These are phyloP conservation scores for Pelecanoides urinatrix DNA, from an alignment of 2,113 vertebrate species.

Conservation along the genomic window DNA sequence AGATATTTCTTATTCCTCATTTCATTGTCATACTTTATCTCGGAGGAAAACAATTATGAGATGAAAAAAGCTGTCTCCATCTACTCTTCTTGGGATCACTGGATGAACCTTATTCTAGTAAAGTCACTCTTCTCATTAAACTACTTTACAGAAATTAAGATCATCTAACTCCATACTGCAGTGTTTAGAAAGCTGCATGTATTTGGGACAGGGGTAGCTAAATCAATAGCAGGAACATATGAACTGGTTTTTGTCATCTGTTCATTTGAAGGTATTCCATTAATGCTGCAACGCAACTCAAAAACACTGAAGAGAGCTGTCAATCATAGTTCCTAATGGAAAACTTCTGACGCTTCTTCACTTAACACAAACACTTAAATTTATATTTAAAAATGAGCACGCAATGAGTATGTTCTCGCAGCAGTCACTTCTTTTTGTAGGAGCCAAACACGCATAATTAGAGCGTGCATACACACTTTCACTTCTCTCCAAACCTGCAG, in stretches of 20 bases:
- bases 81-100: background rate
- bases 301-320: background rate
- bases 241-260: background rate
- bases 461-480: background rate
- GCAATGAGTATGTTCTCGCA: background rate
- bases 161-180: background rate
- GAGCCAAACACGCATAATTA: background rate
- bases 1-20: background rate
- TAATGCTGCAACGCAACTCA: background rate
- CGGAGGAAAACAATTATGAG: background rate
- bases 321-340: background rate
- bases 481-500: constrained; percentile 10
- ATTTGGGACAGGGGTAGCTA: background rate
- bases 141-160: background rate
- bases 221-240: background rate
- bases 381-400: background rate
- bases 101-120: background rate
- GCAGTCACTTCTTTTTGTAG: background rate
- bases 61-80: background rate
- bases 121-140: background rate
- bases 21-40: constrained; percentile 18
- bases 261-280: background rate
- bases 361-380: background rate
- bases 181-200: background rate
- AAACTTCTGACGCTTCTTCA: background rate